These are phyloP conservation scores for Antheraea yamamai DNA, from an alignment of 2,888 invertebrate genomes.

Conservation along the genomic window DNA sequence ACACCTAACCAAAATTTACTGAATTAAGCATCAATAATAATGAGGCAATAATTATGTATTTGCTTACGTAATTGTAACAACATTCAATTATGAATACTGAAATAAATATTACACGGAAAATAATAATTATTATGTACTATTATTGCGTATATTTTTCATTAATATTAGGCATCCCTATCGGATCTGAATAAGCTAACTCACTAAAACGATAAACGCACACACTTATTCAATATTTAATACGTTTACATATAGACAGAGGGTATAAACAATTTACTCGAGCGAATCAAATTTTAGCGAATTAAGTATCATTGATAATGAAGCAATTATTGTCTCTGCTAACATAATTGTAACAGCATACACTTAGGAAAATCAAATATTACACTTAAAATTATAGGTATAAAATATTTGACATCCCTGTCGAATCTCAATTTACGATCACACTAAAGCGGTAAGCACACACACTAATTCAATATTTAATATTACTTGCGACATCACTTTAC, in stretches of 20 bases:
- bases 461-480: conserved; percentile 48
- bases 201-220: conserved; percentile 43
- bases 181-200: conserved; percentile 56
- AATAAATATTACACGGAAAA: background rate
- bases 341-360: background rate
- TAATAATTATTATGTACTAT: background rate
- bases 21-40: background rate
- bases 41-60: background rate
- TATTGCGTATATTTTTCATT: conserved; percentile 36
- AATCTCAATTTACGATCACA: conserved; percentile 56
- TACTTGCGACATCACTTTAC: conserved; percentile 42
- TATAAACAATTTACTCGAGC: conserved; percentile 48
- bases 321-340: background rate
- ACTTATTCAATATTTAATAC: conserved; percentile 47
- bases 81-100: background rate
- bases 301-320: background rate
- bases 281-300: conserved; percentile 1
- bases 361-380: background rate
- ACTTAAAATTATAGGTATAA: background rate
- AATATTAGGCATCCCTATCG: conserved; percentile 53
- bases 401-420: conserved; percentile 49
- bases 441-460: conserved; percentile 42
- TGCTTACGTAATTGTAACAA: background rate
- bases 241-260: conserved; percentile 42
- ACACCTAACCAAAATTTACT: conserved; percentile 5